A percentile compares a stretch with the other conserved stretches of the same genome.
Evolutionary conservation across 2,888 invertebrate genomes (phyloP).

Genomic region (Geotrupes spiniger): DNA sequence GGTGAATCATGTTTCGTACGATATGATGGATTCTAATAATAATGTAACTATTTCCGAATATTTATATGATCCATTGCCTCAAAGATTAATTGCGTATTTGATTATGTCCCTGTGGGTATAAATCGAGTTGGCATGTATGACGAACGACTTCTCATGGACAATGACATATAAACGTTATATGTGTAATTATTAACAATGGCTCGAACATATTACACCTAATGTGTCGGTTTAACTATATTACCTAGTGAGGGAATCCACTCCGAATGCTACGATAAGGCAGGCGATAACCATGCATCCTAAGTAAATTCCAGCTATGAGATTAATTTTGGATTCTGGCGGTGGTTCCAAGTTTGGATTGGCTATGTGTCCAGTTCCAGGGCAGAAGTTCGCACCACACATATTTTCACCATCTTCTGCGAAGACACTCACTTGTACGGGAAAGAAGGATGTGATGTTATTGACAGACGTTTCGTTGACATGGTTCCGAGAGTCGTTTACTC

Average conservation of each 20-base stretch:
- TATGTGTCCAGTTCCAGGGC: slow-evolving; percentile 53
- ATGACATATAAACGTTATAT: no score
- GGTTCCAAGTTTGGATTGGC: slow-evolving; percentile 66
- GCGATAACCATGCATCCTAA: slow-evolving; percentile 76
- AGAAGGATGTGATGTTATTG: not conserved
- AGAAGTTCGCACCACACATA: slow-evolving; percentile 74
- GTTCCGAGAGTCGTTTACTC: slow-evolving; percentile 3
- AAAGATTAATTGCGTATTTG: no score
- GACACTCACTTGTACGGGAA: not conserved
- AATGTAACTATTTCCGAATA: no score
- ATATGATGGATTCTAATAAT: no score
- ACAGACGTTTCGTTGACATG: not conserved
- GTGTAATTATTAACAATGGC: no score
- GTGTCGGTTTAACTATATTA: slow-evolving; percentile 49
- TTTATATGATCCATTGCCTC: no score
- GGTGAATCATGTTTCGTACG: no score
- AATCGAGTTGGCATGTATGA: no score
- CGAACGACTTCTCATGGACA: no score
- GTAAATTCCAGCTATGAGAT: slow-evolving; percentile 77
- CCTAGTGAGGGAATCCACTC: slow-evolving; percentile 79
- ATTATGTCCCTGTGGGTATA: no score
- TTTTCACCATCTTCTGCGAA: slow-evolving; percentile 31
- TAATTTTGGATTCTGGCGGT: slow-evolving; percentile 71
- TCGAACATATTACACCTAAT: no score
- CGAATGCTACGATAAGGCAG: slow-evolving; percentile 68